Evolutionary conservation across 37 sponge, comb jelly and placozoan species (phyloP), one percentile per base, ranked within the genome.

Genomic region (Eunapius fragilis): DNA sequence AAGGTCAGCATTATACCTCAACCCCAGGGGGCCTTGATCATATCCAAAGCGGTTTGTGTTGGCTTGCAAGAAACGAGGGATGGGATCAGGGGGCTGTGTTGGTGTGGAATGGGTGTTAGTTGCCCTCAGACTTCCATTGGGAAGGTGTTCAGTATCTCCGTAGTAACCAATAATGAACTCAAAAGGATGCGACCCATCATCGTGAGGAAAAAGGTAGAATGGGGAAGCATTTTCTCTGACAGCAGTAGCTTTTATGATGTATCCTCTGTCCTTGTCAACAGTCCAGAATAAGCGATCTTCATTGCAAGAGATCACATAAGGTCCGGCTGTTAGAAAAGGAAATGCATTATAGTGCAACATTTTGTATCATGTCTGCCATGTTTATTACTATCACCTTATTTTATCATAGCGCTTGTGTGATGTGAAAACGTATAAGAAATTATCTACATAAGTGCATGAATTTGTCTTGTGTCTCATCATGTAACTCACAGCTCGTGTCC

Each of bases 401-500:
- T n/a, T n/a, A n/a, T n/a, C n/a, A n/a, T n/a, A n/a, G n/a, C n/a
- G n/a, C n/a, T n/a, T n/a, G n/a, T n/a, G n/a, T n/a, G n/a, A n/a
- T n/a, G n/a, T n/a, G n/a, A n/a, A n/a, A n/a, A n/a, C n/a, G n/a
- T n/a, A n/a, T n/a, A n/a, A n/a, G n/a, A n/a, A n/a, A n/a, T n/a
- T n/a, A n/a, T n/a, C n/a, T n/a, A n/a, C n/a, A n/a, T n/a, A n/a
- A n/a, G n/a, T n/a, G n/a, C n/a, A n/a, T n/a, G n/a, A n/a, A n/a
- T n/a, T n/a, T n/a, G n/a, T n/a, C n/a, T n/a, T n/a, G n/a, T n/a
- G n/a, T n/a, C n/a, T n/a, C n/a, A n/a, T n/a, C n/a, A n/a, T n/a
- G n/a, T n/a, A 71, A 81, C 91, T 85, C 67, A 90, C 91, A 71
- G 48, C 82, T 90, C n/a, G 70, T 70, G 70, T 90, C 91, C 27